Conservation (phyloP, 2,797 vertebrate genomes). For the Myioborus miniatus region DNA sequence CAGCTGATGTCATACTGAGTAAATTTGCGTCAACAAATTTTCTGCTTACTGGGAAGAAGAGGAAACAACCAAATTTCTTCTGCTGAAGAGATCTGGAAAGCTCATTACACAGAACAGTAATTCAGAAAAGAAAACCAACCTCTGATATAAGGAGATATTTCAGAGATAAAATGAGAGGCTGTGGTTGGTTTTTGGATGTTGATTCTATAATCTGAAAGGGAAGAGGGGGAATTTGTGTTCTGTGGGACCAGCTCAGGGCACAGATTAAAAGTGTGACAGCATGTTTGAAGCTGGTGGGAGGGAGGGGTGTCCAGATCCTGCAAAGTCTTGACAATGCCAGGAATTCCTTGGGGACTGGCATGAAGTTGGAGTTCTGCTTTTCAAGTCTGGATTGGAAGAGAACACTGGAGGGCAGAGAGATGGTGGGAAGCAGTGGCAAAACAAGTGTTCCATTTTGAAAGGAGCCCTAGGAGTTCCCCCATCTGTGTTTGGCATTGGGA, state of each 20-base stretch:
- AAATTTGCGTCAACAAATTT: background rate
- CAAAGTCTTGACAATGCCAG: background rate
- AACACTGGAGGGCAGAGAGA: background rate
- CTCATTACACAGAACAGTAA: background rate
- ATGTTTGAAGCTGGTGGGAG: background rate
- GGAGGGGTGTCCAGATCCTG: background rate
- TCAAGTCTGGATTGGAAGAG: background rate
- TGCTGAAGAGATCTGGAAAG: background rate
- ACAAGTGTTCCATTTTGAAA: background rate
- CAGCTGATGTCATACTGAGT: background rate
- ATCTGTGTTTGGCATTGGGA: background rate
- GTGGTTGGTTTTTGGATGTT: background rate
- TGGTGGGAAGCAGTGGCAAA: background rate
- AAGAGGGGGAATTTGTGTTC: background rate
- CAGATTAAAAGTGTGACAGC: background rate
- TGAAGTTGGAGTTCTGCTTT: background rate
- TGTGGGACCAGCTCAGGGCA: background rate
- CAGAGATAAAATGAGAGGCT: background rate
- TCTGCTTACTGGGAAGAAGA: background rate
- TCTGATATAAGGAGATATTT: background rate
- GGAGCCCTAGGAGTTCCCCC: background rate
- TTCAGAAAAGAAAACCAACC: background rate
- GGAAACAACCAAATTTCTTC: background rate
- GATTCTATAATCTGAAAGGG: background rate
- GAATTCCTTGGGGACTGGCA: background rate